Conservation (phyloP, 2,888 invertebrate genomes). For the Callyntrura guangdongensis region DNA sequence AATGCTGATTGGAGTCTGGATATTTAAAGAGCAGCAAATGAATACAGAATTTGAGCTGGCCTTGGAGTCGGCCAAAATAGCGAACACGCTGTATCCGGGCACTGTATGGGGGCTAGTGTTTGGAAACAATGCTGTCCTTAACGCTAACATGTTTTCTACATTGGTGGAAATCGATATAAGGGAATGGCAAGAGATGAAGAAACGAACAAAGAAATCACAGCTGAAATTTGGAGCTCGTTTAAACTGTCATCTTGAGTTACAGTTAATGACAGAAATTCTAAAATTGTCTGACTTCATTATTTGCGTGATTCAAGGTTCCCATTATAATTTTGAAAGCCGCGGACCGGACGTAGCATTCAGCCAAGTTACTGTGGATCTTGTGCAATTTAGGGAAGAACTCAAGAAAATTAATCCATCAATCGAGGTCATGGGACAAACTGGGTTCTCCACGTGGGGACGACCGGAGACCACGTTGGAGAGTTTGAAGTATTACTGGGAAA, state of each 20-base stretch:
- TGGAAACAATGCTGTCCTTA: not conserved
- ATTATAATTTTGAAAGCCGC: not conserved
- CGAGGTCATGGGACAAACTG: constrained; percentile 66
- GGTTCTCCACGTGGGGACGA: constrained; percentile 58
- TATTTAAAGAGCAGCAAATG: constrained; percentile 25
- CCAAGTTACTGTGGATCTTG: constrained; percentile 47
- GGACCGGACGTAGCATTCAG: not conserved
- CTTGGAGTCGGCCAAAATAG: constrained; percentile 55
- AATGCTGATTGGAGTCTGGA: constrained; percentile 45
- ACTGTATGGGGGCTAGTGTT: constrained; percentile 51
- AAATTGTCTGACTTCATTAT: constrained; percentile 65
- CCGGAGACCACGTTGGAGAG: constrained; percentile 56
- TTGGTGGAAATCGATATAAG: not conserved
- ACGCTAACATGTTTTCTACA: no score
- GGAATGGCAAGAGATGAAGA: not conserved
- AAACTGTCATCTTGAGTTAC: no score
- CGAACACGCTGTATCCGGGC: constrained; percentile 50
- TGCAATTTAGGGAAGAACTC: not conserved
- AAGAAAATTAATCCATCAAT: constrained; percentile 61
- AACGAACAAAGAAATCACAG: no score
- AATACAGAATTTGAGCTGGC: constrained; percentile 31
- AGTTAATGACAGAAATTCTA: no score
- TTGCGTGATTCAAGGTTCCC: constrained; percentile 11
- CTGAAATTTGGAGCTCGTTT: constrained; percentile 49
- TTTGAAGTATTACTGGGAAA: constrained; percentile 72